These are phyloP conservation scores for Delia radicum DNA, from an alignment of 1,140 invertebrate species.

Conservation along the genomic window DNA sequence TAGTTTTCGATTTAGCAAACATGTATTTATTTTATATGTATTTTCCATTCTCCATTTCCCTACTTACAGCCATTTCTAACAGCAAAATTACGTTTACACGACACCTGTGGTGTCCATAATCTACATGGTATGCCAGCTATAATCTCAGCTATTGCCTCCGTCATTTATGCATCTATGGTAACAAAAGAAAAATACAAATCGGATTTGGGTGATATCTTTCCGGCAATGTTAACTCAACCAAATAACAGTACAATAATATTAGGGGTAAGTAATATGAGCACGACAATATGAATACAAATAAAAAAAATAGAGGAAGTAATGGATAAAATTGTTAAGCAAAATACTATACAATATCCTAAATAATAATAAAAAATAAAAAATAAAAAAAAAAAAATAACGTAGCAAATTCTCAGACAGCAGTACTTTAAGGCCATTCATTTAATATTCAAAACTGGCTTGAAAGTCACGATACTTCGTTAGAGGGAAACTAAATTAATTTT, in stretches of 20 bases:
- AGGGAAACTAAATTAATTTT: no score
- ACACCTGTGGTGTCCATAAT: slow-evolving; percentile 95
- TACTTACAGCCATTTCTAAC: slow-evolving; percentile 39
- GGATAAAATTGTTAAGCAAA: not conserved
- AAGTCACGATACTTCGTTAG: no score
- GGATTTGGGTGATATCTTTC: slow-evolving; percentile 64
- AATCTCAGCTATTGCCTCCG: slow-evolving; percentile 77
- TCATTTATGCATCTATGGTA: slow-evolving; percentile 74
- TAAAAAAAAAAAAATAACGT: not conserved
- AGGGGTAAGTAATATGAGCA: slow-evolving; percentile 42
- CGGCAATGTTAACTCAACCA: slow-evolving; percentile 55
- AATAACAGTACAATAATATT: slow-evolving; percentile 44
- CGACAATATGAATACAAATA: not conserved
- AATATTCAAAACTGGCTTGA: no score
- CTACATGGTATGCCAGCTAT: slow-evolving; percentile 94
- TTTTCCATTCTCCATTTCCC: not conserved
- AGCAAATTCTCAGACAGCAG: not conserved
- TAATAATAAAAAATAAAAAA: not conserved
- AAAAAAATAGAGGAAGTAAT: not conserved
- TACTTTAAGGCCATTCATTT: not conserved
- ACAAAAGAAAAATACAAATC: slow-evolving; percentile 61
- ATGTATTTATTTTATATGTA: not conserved
- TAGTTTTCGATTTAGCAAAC: no score
- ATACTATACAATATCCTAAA: not conserved
- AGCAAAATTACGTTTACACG: slow-evolving; percentile 72